These are phyloP conservation scores for Bombus superbus DNA, from an alignment of 1,140 invertebrate species.

Conservation along the genomic window DNA sequence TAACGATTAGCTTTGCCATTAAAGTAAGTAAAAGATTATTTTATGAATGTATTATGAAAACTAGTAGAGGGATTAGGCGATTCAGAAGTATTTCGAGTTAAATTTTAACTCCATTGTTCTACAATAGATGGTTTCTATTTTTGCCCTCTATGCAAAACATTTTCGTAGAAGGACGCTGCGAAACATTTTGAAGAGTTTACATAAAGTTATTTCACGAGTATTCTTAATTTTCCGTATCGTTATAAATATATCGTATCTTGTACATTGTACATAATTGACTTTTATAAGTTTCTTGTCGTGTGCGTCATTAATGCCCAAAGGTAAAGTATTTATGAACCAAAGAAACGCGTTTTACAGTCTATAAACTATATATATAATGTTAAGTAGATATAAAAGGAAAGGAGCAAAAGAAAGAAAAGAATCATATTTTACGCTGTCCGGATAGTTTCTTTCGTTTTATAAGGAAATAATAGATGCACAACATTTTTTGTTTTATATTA, in stretches of 20 bases:
- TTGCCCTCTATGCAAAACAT: background rate
- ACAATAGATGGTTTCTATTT: background rate
- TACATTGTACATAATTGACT: background rate
- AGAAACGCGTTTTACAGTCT: background rate
- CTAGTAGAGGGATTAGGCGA: too few relatives aligned
- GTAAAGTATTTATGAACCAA: background rate
- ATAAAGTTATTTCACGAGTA: background rate
- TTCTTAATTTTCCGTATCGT: background rate
- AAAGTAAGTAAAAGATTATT: too few relatives aligned
- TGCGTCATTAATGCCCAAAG: background rate
- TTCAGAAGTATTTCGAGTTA: too few relatives aligned
- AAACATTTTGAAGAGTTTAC: background rate
- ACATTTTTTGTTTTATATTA: too few relatives aligned
- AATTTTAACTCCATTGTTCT: too few relatives aligned
- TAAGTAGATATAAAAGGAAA: background rate
- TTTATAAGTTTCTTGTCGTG: background rate
- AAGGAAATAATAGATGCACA: too few relatives aligned
- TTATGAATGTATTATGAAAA: too few relatives aligned
- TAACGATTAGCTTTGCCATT: too few relatives aligned
- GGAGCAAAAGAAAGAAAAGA: background rate
- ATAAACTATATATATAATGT: background rate
- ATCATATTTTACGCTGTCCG: too few relatives aligned
- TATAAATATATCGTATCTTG: background rate
- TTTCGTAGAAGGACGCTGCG: background rate
- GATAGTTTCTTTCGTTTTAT: too few relatives aligned